Base-by-base conservation (phyloP, 2,113 vertebrate genomes). In the Vanacampus margaritifer region DNA sequence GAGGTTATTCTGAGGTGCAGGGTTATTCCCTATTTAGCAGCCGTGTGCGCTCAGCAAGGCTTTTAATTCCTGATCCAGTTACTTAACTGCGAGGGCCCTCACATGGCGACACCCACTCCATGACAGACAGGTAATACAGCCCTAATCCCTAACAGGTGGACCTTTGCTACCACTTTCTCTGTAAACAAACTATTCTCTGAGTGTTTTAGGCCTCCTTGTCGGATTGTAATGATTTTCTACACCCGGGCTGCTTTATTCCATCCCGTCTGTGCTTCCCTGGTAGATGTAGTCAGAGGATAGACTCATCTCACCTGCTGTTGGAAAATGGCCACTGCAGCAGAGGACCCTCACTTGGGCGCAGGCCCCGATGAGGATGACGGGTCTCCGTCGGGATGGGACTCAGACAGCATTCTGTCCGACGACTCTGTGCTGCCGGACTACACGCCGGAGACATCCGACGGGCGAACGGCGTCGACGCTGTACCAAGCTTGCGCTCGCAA, bases 401-500 rank as follows among this genome's bases (percentile, higher is more conserved):
- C 68, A 14, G 84, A 88, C 73, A 94, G 92, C 73, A 36, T 93
- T 67, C 79, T 83, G 21, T 93, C 93, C 0, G 92, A 94, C 0
- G 93, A 95, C 83, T 94, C 92, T 0, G 60, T 93, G 35, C 89
- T 92, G 35, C 93, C 92, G 0, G 79, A 83, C 50, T 91, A 88
- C 0, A 79, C 79, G 21, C 28, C 2, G 0, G 67, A 75, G 41
- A 3, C 0, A 0, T 3, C 5, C 8, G 76, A 75, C 0, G 57
- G 39, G 0, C 1, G n/a, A 0, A 3, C 46, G 0, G 66, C 63
- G 2, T 82, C 86, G 28, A 86, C 88, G 0, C 73, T 96, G 51
- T 94, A 95, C 72, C 81, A 90, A 83, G 91, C 92, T 11, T 96
- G 95, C 0, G 79, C 76, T 69, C 84, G 54, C 28, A 95, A 95